These are phyloP conservation scores for Lepisosteus oculatus DNA, from an alignment of 2,113 vertebrate species.

Conservation along the genomic window DNA sequence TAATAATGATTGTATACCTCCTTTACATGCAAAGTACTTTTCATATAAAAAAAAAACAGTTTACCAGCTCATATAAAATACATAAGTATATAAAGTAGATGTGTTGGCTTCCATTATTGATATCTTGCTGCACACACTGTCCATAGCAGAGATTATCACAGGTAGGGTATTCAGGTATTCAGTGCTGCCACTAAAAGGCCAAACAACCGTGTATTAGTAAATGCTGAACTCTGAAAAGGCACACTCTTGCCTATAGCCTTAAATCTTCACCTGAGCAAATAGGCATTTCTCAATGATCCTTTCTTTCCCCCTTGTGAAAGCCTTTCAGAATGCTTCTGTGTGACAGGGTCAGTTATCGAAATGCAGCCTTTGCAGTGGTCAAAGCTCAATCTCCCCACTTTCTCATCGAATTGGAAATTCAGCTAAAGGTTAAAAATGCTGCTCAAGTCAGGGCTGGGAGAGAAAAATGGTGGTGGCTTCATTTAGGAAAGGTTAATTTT, in stretches of 20 bases:
- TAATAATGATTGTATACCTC: no score
- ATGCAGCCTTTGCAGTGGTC: not conserved
- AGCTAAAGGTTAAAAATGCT: not conserved
- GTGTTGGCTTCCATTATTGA: no score
- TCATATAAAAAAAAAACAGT: no score
- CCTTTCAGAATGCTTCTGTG: not conserved
- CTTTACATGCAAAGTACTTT: no score
- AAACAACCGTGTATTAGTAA: no score
- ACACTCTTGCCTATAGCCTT: constrained; percentile 13
- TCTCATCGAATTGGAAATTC: not conserved
- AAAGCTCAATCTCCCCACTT: not conserved
- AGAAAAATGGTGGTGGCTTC: not conserved
- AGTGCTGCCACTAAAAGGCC: no score
- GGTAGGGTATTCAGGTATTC: no score
- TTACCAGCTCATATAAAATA: no score
- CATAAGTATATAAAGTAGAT: no score
- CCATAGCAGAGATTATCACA: no score
- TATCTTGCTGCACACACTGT: no score
- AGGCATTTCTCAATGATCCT: constrained; percentile 12
- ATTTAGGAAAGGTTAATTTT: not conserved
- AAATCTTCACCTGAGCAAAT: constrained; percentile 15
- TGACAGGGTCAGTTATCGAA: not conserved
- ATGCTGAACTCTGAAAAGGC: no score
- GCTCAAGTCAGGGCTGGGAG: not conserved
- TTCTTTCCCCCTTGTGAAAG: constrained; percentile 18